These are phyloP conservation scores for Sciurus niger DNA, from an alignment of 2,113 vertebrate species.

Conservation along the genomic window DNA sequence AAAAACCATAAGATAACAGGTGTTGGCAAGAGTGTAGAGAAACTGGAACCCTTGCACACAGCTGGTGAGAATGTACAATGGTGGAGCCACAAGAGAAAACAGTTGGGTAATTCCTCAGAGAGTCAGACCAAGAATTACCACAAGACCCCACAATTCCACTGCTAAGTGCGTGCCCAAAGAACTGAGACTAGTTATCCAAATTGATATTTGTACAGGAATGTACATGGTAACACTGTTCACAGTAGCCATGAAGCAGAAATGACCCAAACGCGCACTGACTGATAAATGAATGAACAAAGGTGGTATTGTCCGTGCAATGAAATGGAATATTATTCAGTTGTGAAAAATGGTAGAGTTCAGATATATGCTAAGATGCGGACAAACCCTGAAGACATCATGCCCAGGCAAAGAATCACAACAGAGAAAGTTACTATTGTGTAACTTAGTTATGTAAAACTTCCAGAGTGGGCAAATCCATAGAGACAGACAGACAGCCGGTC, in stretches of 20 bases:
- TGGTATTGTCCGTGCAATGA: background rate
- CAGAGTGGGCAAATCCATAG: background rate
- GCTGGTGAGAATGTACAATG: background rate
- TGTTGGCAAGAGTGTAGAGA: background rate
- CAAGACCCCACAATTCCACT: background rate
- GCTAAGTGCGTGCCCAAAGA: background rate
- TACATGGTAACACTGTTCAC: background rate
- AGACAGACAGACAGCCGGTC: background rate
- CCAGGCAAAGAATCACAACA: background rate
- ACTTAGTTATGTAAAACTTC: background rate
- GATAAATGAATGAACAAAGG: background rate
- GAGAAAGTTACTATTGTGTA: background rate
- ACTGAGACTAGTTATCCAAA: background rate
- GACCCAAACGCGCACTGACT: background rate
- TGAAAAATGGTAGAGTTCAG: background rate
- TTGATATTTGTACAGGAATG: background rate
- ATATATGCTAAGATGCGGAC: background rate
- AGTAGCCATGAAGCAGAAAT: background rate
- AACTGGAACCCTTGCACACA: background rate
- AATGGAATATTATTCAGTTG: background rate
- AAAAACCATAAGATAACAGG: background rate
- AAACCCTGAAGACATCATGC: background rate
- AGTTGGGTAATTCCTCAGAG: background rate
- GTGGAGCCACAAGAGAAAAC: background rate
- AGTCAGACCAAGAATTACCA: background rate